Evolutionary conservation across 1,140 invertebrate species (phyloP).

Genomic region (Nasonia vitripennis): DNA sequence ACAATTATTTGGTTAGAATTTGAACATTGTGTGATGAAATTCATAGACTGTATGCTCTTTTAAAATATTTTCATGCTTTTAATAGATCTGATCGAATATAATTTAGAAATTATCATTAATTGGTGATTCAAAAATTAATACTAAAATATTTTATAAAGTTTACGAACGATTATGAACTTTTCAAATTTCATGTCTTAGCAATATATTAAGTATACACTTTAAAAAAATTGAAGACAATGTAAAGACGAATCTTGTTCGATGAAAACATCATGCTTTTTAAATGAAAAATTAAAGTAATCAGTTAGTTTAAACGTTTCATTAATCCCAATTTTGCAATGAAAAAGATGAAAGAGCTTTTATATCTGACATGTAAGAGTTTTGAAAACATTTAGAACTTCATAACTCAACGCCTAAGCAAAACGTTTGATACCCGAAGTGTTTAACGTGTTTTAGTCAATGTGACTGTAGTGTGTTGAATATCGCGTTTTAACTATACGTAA

Average conservation of each 20-base stretch:
- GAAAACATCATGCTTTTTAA: background rate
- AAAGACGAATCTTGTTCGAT: background rate
- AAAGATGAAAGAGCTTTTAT: constrained; percentile 55
- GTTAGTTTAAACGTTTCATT: background rate
- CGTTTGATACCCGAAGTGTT: background rate
- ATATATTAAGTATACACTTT: background rate
- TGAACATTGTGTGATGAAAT: constrained; percentile 31
- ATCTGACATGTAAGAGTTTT: constrained; percentile 75
- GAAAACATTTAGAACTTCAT: constrained; percentile 54
- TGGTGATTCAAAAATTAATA: background rate
- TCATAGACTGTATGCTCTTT: constrained; percentile 9
- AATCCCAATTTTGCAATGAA: background rate
- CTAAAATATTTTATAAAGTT: background rate
- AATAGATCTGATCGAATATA: background rate
- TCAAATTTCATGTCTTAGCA: background rate
- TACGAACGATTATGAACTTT: background rate
- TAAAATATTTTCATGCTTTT: constrained; percentile 2
- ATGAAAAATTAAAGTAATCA: constrained; percentile 5
- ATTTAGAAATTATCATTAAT: background rate
- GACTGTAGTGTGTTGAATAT: background rate
- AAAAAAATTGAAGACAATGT: background rate
- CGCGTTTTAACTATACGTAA: background rate
- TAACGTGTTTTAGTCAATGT: background rate
- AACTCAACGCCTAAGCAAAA: constrained; percentile 16
- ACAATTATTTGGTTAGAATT: background rate